Evolutionary conservation across 2,888 invertebrate genomes (phyloP).

Genomic region (Cosmia pyralina): DNA sequence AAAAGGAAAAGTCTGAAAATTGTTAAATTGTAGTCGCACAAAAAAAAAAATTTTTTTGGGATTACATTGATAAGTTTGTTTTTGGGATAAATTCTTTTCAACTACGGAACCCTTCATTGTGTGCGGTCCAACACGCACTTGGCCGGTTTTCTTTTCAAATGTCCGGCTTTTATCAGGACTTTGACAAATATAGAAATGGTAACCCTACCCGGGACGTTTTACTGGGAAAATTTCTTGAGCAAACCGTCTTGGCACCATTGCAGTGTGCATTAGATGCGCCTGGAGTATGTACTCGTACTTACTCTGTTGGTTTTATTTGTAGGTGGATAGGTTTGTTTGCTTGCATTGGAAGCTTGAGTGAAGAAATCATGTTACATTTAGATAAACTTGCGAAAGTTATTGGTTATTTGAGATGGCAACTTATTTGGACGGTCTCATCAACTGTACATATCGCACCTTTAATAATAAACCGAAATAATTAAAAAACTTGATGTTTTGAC

Average conservation of each 20-base stretch:
- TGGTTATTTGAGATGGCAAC: neutral
- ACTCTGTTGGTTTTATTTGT: conserved; percentile 2
- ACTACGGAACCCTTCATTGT: too few relatives aligned
- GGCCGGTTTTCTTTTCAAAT: neutral
- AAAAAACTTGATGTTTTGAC: too few relatives aligned
- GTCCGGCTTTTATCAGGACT: neutral
- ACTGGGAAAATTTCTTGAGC: conserved; percentile 40
- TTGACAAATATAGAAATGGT: neutral
- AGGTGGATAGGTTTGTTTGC: conserved; percentile 11
- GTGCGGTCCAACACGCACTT: too few relatives aligned
- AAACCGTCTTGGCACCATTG: conserved; percentile 54
- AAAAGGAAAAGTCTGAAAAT: too few relatives aligned
- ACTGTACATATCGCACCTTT: too few relatives aligned
- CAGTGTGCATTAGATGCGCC: conserved; percentile 45
- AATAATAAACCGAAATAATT: too few relatives aligned
- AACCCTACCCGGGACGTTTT: conserved; percentile 24
- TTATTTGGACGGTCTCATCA: neutral
- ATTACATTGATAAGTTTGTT: too few relatives aligned
- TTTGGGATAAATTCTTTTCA: too few relatives aligned
- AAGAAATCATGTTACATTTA: conserved; percentile 14
- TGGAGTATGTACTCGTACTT: neutral
- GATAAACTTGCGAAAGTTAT: neutral
- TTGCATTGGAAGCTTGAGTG: neutral
- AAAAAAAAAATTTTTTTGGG: too few relatives aligned
- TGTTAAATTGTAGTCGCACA: too few relatives aligned